phyloP scores from a whole-genome alignment of 35 echinoderm and acorn worm genomes.

The Heliocidaris erythrogramma region DNA sequence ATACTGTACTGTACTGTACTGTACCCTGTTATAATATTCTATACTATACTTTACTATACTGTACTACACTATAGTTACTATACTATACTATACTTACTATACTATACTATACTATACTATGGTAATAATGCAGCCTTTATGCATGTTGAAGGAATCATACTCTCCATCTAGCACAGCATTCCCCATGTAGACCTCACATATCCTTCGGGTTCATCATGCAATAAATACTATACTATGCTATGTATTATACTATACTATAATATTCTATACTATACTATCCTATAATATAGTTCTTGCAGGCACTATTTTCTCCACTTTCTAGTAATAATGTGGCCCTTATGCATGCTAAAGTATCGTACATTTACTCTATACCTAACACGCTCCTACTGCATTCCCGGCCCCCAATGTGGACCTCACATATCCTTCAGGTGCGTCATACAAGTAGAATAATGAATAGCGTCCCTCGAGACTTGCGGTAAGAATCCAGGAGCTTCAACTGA shows the following conservation, averaged over 20 bases:
- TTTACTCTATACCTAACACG: neutral
- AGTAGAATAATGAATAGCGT: neutral
- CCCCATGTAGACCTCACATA: too few relatives aligned
- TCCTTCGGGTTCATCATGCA: too few relatives aligned
- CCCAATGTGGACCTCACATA: neutral
- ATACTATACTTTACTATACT: too few relatives aligned
- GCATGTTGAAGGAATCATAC: neutral
- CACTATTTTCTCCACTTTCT: neutral
- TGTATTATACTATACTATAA: too few relatives aligned
- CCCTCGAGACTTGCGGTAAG: neutral
- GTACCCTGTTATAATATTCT: too few relatives aligned
- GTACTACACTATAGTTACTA: neutral
- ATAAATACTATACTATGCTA: too few relatives aligned
- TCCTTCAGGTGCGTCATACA: neutral
- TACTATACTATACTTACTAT: neutral
- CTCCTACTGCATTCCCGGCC: neutral
- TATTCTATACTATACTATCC: too few relatives aligned
- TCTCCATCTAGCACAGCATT: neutral
- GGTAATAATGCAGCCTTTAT: neutral
- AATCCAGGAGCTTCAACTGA: neutral
- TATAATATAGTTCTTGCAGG: neutral
- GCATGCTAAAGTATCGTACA: neutral
- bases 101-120: too few relatives aligned
- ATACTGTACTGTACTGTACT: too few relatives aligned
- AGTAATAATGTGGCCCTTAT: neutral